Evolutionary conservation across 2,888 invertebrate species (phyloP).

Genomic region (Periphyllus acericola): DNA sequence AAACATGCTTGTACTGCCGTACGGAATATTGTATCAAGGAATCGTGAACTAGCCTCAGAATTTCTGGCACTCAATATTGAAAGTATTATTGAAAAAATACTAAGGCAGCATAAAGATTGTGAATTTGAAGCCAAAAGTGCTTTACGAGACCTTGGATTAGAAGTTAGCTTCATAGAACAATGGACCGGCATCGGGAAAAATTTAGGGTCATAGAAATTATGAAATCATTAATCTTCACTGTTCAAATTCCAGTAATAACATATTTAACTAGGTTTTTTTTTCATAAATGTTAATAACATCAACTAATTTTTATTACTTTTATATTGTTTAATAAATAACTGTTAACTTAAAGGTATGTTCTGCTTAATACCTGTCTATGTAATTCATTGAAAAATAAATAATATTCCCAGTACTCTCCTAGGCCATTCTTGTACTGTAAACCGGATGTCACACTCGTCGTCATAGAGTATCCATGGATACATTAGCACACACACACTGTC

Average conservation of each 20-base stretch:
- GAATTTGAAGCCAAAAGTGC: slow-evolving; percentile 62
- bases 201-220: slow-evolving; percentile 16
- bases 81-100: slow-evolving; percentile 56
- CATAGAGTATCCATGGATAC: too few species aligned
- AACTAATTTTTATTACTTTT: slow-evolving; percentile 47
- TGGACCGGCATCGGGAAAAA: slow-evolving; percentile 61
- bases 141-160: slow-evolving; percentile 60
- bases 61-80: slow-evolving; percentile 56
- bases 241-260: slow-evolving; percentile 13
- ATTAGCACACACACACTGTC: too few species aligned
- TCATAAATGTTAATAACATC: not conserved
- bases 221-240: not conserved
- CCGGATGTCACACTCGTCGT: too few species aligned
- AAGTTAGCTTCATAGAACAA: slow-evolving; percentile 60
- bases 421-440: too few species aligned
- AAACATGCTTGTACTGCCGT: slow-evolving; percentile 61
- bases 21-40: slow-evolving; percentile 62
- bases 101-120: slow-evolving; percentile 57
- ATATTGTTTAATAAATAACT: slow-evolving; percentile 31
- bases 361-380: not conserved
- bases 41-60: slow-evolving; percentile 58
- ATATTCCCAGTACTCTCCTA: too few species aligned
- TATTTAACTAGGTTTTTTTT: not conserved
- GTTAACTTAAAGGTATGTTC: not conserved
- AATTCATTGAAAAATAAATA: not conserved